phyloP scores from a whole-genome alignment of 2,888 invertebrate genomes.

The Mythimna lalbum region DNA sequence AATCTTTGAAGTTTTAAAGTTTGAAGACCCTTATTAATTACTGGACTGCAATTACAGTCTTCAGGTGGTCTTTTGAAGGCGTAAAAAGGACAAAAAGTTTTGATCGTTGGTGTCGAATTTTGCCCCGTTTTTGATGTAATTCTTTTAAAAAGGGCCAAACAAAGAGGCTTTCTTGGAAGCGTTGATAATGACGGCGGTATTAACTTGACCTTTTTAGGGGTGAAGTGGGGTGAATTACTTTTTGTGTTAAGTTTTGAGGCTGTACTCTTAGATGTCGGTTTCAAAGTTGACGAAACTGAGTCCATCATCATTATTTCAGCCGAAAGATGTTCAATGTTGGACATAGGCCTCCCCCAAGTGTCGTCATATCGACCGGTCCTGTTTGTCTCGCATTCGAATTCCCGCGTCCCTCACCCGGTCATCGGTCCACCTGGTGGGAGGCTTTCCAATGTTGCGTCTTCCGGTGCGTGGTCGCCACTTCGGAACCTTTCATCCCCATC shows the following conservation, averaged over 20 bases:
- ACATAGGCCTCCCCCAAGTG: no score
- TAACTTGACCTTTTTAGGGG: conserved; percentile 34
- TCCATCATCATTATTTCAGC: no score
- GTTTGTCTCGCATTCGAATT: no score
- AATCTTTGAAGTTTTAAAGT: conserved; percentile 64
- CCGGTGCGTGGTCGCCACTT: no score
- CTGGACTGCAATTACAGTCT: conserved; percentile 79
- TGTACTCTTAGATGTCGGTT: background rate
- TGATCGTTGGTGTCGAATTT: conserved; percentile 62
- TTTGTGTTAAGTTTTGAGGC: background rate
- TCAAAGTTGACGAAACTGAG: background rate
- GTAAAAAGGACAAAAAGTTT: conserved; percentile 56
- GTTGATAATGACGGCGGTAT: conserved; percentile 47
- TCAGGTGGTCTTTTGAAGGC: conserved; percentile 71
- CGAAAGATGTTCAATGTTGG: no score
- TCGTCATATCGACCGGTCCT: no score
- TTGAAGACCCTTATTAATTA: conserved; percentile 83
- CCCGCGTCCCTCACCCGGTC: no score
- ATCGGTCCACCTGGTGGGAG: no score
- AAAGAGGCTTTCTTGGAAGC: conserved; percentile 35
- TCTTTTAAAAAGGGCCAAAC: conserved; percentile 47
- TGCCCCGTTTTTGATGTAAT: conserved; percentile 37
- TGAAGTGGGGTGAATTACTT: conserved; percentile 14
- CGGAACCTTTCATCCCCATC: no score
- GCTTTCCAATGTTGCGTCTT: no score